A percentile compares a stretch with the other conserved stretches of the same genome.
phyloP scores from a whole-genome alignment of 2,113 vertebrate species.

The Syngnathus typhle region DNA sequence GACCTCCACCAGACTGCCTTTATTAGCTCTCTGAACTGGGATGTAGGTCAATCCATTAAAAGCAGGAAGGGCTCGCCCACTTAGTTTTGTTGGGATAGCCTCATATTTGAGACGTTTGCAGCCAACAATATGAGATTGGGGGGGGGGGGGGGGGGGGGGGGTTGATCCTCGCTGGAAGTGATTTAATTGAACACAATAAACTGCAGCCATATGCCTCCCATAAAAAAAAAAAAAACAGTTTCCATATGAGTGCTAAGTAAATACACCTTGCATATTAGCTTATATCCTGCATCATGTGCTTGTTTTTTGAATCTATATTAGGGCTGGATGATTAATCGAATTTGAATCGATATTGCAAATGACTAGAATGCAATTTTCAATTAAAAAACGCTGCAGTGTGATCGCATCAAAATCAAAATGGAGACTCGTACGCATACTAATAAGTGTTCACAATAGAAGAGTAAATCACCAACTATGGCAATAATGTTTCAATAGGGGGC shows the following conservation, averaged over 20 bases:
- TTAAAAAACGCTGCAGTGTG: too few species aligned
- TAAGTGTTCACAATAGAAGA: constrained; percentile 13
- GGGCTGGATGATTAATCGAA: neutral
- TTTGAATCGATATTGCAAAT: too few species aligned
- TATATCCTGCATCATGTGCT: constrained; percentile 36
- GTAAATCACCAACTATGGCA: constrained; percentile 38
- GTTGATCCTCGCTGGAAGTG: constrained; percentile 61
- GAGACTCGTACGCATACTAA: constrained; percentile 11
- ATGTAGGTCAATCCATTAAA: constrained; percentile 96
- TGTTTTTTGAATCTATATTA: constrained; percentile 24
- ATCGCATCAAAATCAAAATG: constrained; percentile 14
- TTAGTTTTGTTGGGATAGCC: constrained; percentile 61
- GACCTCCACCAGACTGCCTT: constrained; percentile 92
- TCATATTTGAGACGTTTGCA: constrained; percentile 48
- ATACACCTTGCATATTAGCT: constrained; percentile 46
- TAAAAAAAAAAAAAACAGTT: constrained; percentile 55
- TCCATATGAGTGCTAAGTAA: constrained; percentile 60
- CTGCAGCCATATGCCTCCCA: constrained; percentile 54
- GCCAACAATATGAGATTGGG: constrained; percentile 35
- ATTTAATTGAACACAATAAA: constrained; percentile 63
- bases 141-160: neutral
- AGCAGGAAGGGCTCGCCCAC: constrained; percentile 73
- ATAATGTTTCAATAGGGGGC: constrained; percentile 54
- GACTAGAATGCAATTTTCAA: too few species aligned
- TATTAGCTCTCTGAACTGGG: constrained; percentile 94